Conservation (phyloP, 2,113 vertebrate species). For the Neolamprologus falcicula region DNA sequence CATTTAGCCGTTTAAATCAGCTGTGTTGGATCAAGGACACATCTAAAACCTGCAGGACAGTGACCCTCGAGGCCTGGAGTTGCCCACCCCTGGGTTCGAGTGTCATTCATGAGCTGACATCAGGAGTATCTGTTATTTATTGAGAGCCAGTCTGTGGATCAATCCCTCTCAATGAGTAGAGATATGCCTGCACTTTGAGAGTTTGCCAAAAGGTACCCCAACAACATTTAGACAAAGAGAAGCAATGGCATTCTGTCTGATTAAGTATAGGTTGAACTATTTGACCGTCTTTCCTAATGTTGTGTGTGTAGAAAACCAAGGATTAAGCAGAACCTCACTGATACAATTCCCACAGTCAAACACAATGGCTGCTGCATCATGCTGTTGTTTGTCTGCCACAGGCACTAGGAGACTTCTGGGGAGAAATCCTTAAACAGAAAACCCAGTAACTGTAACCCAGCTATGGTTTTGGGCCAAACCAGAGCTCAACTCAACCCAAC, state of each 20-base stretch:
- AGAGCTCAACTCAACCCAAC: not conserved
- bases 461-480: not conserved
- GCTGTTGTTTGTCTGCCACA: not conserved
- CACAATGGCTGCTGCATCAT: not conserved
- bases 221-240: not conserved
- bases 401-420: not conserved
- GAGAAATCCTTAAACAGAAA: not conserved
- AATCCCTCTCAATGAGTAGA: not conserved
- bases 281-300: not conserved
- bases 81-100: accelerated
- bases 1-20: accelerated
- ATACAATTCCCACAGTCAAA: not conserved
- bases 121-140: not conserved
- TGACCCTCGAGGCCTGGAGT: accelerated
- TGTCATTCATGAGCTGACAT: not conserved
- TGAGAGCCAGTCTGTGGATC: not conserved
- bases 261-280: not conserved
- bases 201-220: not conserved
- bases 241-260: not conserved
- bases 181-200: not conserved
- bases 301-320: not conserved
- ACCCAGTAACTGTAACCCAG: not conserved
- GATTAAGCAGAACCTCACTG: not conserved
- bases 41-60: not conserved
- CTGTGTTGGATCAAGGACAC: accelerated